Conservation (phyloP, 2,888 invertebrate genomes). For the Cyclophora albipunctata region DNA sequence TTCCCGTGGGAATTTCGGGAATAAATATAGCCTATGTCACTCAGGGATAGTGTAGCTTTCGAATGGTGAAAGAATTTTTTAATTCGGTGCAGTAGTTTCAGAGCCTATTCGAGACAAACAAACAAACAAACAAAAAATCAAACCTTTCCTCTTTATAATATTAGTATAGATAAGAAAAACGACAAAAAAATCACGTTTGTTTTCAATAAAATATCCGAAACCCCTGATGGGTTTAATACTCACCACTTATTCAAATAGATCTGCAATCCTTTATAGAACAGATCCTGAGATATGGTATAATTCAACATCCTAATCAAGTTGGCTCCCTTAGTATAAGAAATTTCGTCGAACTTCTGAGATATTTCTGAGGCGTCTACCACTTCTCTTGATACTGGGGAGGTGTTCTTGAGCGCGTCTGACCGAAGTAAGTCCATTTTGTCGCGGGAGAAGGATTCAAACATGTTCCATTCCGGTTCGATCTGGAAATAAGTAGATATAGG, state of each 20-base stretch:
- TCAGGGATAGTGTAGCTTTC: too few relatives aligned
- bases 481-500: slow-evolving; percentile 23
- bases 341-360: slow-evolving; percentile 76
- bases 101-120: too few relatives aligned
- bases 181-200: too few relatives aligned
- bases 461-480: slow-evolving; percentile 75
- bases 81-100: too few relatives aligned
- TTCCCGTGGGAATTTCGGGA: too few relatives aligned
- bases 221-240: slow-evolving; percentile 22
- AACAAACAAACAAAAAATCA: too few relatives aligned
- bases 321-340: slow-evolving; percentile 75
- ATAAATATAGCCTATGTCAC: too few relatives aligned
- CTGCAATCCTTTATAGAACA: slow-evolving; percentile 70
- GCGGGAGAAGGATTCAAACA: slow-evolving; percentile 68
- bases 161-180: too few relatives aligned
- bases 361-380: slow-evolving; percentile 74
- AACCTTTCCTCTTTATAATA: too few relatives aligned
- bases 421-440: slow-evolving; percentile 74
- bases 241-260: slow-evolving; percentile 74
- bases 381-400: slow-evolving; percentile 69
- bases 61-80: too few relatives aligned
- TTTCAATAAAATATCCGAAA: too few relatives aligned
- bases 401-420: slow-evolving; percentile 70
- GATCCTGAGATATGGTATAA: slow-evolving; percentile 64
- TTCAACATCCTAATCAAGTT: slow-evolving; percentile 77